Percentiles rank a stretch among this genome's conserved stretches.
phyloP scores from a whole-genome alignment of 64 coral and sea anemone species.

The Catalaphyllia jardinei region DNA sequence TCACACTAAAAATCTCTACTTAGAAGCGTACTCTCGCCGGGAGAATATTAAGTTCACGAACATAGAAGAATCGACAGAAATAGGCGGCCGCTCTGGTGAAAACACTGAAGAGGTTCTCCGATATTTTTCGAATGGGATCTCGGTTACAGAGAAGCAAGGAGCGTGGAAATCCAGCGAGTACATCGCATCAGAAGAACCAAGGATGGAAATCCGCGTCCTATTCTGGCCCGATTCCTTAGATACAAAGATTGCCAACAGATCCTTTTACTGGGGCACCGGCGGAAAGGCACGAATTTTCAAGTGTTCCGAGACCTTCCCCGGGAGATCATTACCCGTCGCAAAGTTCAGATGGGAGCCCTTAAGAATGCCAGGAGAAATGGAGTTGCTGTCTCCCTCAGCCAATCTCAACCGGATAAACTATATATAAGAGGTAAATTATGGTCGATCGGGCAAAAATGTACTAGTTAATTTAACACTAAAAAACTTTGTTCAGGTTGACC shows the following conservation, averaged over 20 bases:
- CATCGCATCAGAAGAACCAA: constrained; percentile 1
- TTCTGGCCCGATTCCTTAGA: constrained; percentile 17
- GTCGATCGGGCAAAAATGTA: constrained; percentile 16
- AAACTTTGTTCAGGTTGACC: not conserved
- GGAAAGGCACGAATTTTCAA: not conserved
- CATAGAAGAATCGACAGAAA: not conserved
- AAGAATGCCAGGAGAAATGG: constrained; percentile 1
- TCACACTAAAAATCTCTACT: constrained; percentile 27
- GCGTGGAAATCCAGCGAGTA: not conserved
- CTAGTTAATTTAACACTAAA: not conserved
- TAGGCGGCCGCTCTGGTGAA: not conserved
- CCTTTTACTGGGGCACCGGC: not conserved
- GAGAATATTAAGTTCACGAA: constrained; percentile 35
- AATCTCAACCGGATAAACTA: constrained; percentile 30
- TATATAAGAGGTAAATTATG: constrained; percentile 32
- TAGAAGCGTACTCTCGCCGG: not conserved
- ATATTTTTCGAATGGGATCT: too few relatives aligned
- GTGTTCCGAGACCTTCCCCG: constrained; percentile 7
- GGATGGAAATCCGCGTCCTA: not conserved
- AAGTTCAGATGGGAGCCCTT: not conserved
- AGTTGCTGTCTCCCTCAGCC: constrained; percentile 17
- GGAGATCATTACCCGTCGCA: not conserved
- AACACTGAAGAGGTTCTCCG: not conserved
- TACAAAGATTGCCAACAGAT: not conserved
- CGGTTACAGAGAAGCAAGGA: not conserved